Evolutionary conservation across 2,888 invertebrate genomes (phyloP).

Genomic region (Sesia bembeciformis): DNA sequence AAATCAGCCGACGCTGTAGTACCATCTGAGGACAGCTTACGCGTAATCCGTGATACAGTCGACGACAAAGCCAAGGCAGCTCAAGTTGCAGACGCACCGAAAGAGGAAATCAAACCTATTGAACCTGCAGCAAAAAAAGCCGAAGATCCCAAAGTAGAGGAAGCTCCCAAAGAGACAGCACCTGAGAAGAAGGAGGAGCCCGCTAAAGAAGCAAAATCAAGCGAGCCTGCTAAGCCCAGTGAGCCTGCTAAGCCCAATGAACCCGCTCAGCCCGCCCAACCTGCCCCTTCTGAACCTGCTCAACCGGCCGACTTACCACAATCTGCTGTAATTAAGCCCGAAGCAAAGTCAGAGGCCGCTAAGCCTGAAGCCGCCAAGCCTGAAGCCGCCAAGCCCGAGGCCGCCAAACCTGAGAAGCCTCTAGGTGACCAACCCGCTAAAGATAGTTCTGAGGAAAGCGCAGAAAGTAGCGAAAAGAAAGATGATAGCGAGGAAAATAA

Average conservation of each 20-base stretch:
- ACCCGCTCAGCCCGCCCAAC: conserved; percentile 10
- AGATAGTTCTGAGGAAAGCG: conserved; percentile 38
- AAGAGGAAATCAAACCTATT: conserved; percentile 17
- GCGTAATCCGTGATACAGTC: conserved; percentile 53
- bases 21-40: conserved; percentile 28
- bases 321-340: conserved; percentile 3
- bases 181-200: conserved; percentile 9
- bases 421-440: conserved; percentile 12
- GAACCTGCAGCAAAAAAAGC: conserved; percentile 15
- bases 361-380: conserved; percentile 15
- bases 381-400: conserved; percentile 11
- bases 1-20: conserved; percentile 17
- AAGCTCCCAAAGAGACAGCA: conserved; percentile 7
- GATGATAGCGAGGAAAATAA: conserved; percentile 19
- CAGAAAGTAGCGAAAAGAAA: conserved; percentile 24
- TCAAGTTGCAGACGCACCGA: conserved; percentile 7
- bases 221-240: conserved; percentile 11
- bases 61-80: conserved; percentile 35
- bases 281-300: conserved; percentile 5
- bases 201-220: conserved; percentile 11
- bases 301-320: conserved; percentile 11
- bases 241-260: conserved; percentile 4
- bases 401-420: conserved; percentile 8
- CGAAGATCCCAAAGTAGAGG: conserved; percentile 15
- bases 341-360: conserved; percentile 3